These are phyloP conservation scores for Isaurus tuberculatus DNA, from an alignment of 92 coral and sea anemone species.

Conservation along the genomic window DNA sequence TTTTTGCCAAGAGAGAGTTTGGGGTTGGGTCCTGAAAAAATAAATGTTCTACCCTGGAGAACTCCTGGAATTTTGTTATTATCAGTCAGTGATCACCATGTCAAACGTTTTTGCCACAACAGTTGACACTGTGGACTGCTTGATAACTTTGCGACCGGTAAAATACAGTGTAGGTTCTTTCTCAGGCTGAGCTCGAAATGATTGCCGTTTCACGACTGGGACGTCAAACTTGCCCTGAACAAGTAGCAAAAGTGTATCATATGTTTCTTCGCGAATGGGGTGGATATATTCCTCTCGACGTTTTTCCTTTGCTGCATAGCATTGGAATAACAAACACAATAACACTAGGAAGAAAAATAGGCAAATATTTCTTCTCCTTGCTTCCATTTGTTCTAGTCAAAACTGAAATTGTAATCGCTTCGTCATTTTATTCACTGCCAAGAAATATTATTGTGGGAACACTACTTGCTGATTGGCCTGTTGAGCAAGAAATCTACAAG, in stretches of 20 bases:
- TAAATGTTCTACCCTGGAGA: no score
- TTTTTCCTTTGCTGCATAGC: neutral
- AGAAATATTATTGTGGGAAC: neutral
- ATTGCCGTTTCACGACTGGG: conserved; percentile 37
- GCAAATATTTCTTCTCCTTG: neutral
- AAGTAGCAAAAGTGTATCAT: conserved; percentile 41
- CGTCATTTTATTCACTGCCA: neutral
- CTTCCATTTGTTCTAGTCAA: neutral
- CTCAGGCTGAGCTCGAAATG: conserved; percentile 33
- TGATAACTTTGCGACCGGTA: neutral
- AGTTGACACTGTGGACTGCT: neutral
- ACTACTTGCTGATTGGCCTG: neutral
- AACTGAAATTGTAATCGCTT: neutral
- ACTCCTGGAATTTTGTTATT: no score
- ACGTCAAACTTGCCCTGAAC: conserved; percentile 48
- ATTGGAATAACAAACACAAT: neutral
- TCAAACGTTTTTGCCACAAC: conserved; percentile 17
- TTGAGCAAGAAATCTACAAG: neutral
- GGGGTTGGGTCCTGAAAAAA: no score
- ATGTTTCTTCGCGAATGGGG: conserved; percentile 12
- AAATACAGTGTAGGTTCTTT: conserved; percentile 41
- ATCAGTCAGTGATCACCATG: no score
- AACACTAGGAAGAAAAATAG: neutral
- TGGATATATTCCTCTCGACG: neutral
- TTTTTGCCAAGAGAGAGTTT: no score